These are phyloP conservation scores for Stratiomys singularior DNA, from an alignment of 2,888 invertebrate genomes.

Conservation along the genomic window DNA sequence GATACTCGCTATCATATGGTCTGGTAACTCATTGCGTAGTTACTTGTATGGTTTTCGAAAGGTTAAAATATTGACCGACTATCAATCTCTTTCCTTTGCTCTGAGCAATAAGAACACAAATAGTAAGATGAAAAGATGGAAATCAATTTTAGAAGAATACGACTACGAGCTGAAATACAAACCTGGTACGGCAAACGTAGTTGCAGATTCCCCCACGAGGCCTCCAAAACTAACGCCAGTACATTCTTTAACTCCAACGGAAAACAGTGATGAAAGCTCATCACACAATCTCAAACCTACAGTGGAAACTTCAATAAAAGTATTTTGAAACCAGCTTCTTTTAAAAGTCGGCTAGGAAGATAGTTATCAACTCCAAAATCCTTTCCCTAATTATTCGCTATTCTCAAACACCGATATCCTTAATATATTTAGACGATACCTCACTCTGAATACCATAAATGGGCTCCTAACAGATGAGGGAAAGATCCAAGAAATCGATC, in stretches of 20 bases:
- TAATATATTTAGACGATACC: no score
- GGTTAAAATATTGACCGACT: background rate
- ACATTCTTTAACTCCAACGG: background rate
- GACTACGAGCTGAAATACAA: background rate
- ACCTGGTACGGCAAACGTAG: background rate
- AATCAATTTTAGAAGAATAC: background rate
- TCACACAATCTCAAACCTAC: background rate
- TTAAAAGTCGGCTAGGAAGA: no score
- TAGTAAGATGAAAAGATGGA: conserved; percentile 13
- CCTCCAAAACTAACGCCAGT: background rate
- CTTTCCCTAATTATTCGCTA: no score
- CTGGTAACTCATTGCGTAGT: background rate
- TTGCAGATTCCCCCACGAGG: background rate
- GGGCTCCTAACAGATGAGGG: no score
- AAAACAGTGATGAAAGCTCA: background rate
- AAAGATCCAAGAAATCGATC: no score
- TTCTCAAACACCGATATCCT: no score
- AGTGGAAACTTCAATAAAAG: background rate
- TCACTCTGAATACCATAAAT: no score
- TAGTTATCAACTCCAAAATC: no score
- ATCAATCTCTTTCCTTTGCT: background rate
- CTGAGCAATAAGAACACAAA: conserved; percentile 22
- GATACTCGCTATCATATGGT: background rate
- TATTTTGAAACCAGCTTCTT: no score
- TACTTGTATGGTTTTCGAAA: background rate